Evolutionary conservation across 2,113 vertebrate species (phyloP), one percentile per base, ranked within the genome.

Genomic region (Oxyura jamaicensis): DNA sequence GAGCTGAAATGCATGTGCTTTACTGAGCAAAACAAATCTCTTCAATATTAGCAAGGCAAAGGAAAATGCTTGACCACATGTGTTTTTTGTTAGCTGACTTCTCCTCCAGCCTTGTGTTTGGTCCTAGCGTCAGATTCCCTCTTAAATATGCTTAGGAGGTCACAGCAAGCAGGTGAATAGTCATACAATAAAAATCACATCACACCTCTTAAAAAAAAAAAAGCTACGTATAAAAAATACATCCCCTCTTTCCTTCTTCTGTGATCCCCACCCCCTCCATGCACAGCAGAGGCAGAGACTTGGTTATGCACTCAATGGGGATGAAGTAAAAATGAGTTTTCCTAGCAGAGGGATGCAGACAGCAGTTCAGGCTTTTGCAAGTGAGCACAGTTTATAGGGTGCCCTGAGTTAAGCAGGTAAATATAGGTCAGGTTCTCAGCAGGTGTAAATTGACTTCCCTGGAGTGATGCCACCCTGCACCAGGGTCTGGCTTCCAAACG

Each of bases 131-230:
- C 96, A 95, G 83, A 91, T 96, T 94, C 87, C 90, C 88, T 91
- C 91, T 94, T 85, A 84, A 95, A 80, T 91, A 53, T 67, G 85
- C 72, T 93, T 91, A 91, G 94, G 75, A 92, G 95, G 93, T 96
- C 91, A 93, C 66, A 91, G 79, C 91, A 92, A 96, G 92, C 95
- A 96, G 93, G 96, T 96, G 97, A 97, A 91, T 95, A 96, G 83
- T 95, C 87, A 79, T 97, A 93, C 93, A 93, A 95, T 96, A 96
- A 96, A 96, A 96, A 97, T 97, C 96, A 97, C 78, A 79, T 96
- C 90, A 83, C 96, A 96, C 96, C 93, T 97, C 95, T 95, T 22
- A 55, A 94, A 96, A 88, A 90, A 77, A 93, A 48, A 21, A 46
- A 22, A 48, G 10, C 20, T 48, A 48, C 46, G 63, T 55, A 41